Conservation (phyloP, 2,797 vertebrate species). For the Gambelia wislizenii region DNA sequence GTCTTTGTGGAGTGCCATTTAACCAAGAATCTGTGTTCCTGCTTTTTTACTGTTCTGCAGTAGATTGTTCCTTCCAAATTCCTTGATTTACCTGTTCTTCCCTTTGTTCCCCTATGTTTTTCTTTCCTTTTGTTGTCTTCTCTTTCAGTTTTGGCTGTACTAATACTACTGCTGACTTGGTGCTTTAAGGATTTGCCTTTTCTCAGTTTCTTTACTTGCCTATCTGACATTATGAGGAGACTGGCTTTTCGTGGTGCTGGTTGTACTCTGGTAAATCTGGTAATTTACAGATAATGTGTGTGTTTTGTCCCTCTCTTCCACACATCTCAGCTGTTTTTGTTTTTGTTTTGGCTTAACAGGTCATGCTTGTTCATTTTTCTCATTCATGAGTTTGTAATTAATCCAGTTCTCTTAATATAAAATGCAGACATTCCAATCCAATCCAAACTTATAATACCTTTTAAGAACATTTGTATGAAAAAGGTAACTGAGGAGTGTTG, state of each 20-base stretch:
- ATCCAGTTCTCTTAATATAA: slow-evolving; percentile 40
- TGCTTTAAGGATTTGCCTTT: slow-evolving; percentile 77
- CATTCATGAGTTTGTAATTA: slow-evolving; percentile 47
- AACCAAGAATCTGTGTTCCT: slow-evolving; percentile 51
- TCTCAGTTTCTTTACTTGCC: slow-evolving; percentile 77
- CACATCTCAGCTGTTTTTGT: slow-evolving; percentile 53
- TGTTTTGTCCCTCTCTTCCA: slow-evolving; percentile 58
- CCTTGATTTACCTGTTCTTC: slow-evolving; percentile 59
- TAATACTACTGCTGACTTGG: slow-evolving; percentile 76
- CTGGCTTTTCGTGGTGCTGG: slow-evolving; percentile 86
- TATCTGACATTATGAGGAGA: slow-evolving; percentile 82
- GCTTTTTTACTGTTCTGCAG: slow-evolving; percentile 2
- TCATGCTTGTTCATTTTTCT: slow-evolving; percentile 47
- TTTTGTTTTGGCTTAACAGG: slow-evolving; percentile 47
- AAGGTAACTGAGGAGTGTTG: neutral
- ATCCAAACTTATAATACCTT: slow-evolving; percentile 51
- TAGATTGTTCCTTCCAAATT: slow-evolving; percentile 59
- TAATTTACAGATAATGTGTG: slow-evolving; percentile 80
- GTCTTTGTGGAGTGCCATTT: slow-evolving; percentile 32
- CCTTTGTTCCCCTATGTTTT: slow-evolving; percentile 59
- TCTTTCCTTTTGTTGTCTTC: slow-evolving; percentile 73
- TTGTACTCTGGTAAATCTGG: slow-evolving; percentile 88
- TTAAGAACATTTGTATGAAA: slow-evolving; percentile 2
- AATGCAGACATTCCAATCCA: neutral
- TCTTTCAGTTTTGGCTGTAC: slow-evolving; percentile 82